These are phyloP conservation scores for Morelia viridis DNA, from an alignment of 2,797 vertebrate species.

Conservation along the genomic window DNA sequence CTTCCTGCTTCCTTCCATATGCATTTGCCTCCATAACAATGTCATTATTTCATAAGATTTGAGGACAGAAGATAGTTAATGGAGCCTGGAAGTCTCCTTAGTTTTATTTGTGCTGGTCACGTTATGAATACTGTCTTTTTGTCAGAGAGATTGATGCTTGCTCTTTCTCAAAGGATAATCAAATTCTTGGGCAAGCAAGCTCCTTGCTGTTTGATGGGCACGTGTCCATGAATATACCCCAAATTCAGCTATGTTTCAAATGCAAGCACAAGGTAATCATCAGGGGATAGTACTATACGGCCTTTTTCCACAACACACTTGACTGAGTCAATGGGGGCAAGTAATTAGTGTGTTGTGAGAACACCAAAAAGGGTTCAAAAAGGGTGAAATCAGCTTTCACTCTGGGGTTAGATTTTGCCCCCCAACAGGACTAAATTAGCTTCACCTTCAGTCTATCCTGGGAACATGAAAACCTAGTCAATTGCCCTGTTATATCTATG, in stretches of 20 bases:
- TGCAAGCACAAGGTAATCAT: too few relatives aligned
- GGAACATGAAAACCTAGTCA: not conserved
- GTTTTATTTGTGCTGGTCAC: not conserved
- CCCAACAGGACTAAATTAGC: not conserved
- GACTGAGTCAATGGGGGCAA: not conserved
- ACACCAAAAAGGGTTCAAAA: not conserved
- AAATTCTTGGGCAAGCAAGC: not conserved
- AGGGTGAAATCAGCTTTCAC: not conserved
- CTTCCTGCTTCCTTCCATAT: not conserved
- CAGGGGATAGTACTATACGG: too few relatives aligned
- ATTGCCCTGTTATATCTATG: not conserved
- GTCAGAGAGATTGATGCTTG: not conserved
- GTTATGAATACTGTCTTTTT: not conserved
- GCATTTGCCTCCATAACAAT: too few relatives aligned
- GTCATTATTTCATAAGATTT: too few relatives aligned
- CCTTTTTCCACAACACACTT: too few relatives aligned
- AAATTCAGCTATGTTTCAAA: not conserved
- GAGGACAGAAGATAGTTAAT: too few relatives aligned
- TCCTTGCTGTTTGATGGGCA: not conserved
- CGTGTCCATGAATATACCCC: not conserved
- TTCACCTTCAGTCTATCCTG: not conserved
- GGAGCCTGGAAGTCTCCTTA: too few relatives aligned
- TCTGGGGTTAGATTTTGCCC: not conserved
- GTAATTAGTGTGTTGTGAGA: not conserved
- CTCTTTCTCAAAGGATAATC: not conserved